Conservation (phyloP, 2,113 vertebrate species). For the Cricetomys ansorgei region DNA sequence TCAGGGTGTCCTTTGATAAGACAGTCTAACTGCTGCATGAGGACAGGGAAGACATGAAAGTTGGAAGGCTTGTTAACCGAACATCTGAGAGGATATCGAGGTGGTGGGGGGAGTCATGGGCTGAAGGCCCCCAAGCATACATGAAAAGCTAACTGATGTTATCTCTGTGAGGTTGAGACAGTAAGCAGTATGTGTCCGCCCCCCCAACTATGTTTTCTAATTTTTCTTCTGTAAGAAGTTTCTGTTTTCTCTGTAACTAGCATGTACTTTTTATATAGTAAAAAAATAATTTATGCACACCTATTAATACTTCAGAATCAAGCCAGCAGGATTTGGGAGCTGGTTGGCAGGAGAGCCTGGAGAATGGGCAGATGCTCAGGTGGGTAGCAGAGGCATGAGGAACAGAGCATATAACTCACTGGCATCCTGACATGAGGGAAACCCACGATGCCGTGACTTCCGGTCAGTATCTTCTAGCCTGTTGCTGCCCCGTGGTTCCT, state of each 20-base stretch:
- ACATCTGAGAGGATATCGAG: not conserved
- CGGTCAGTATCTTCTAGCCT: not conserved
- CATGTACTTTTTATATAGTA: slow-evolving; percentile 4
- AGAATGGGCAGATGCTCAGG: not conserved
- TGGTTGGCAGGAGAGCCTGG: not conserved
- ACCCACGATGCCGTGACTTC: not conserved
- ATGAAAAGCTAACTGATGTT: not conserved
- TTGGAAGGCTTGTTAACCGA: not conserved
- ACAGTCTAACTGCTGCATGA: not conserved
- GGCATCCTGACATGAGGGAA: accelerated
- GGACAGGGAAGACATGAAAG: not conserved
- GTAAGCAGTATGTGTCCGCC: not conserved
- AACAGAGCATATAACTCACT: not conserved
- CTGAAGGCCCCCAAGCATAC: not conserved
- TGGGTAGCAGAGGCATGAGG: not conserved
- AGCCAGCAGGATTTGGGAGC: not conserved
- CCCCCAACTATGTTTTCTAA: not conserved
- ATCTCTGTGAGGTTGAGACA: not conserved
- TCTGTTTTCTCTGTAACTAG: not conserved
- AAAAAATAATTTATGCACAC: slow-evolving; percentile 13
- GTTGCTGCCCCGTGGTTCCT: not conserved
- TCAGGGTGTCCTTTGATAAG: not conserved
- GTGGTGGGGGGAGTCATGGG: not conserved
- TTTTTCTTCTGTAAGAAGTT: slow-evolving; percentile 37
- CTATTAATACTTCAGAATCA: slow-evolving; percentile 10